These are phyloP conservation scores for Atrina japonica DNA, from an alignment of 2,888 invertebrate genomes.

Conservation along the genomic window DNA sequence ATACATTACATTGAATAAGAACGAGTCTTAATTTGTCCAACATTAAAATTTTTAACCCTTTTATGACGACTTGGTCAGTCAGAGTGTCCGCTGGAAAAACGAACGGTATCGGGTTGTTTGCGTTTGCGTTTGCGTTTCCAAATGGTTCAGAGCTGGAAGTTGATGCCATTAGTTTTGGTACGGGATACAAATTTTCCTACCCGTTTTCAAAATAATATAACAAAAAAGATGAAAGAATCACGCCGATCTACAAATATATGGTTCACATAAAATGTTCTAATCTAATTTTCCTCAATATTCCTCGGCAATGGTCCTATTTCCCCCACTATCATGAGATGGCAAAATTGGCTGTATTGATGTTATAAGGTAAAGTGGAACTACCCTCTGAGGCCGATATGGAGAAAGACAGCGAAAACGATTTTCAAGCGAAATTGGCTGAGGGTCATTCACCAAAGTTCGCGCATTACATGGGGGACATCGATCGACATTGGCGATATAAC, in stretches of 20 bases:
- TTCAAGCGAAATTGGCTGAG: slow-evolving; percentile 14
- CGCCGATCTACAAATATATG: too few species aligned
- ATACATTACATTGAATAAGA: too few species aligned
- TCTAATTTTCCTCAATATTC: slow-evolving; percentile 35
- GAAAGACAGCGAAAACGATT: slow-evolving; percentile 32
- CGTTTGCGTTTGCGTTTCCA: slow-evolving; percentile 15
- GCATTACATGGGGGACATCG: slow-evolving; percentile 33
- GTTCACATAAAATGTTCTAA: too few species aligned
- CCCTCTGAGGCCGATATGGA: slow-evolving; percentile 34
- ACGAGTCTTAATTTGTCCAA: too few species aligned
- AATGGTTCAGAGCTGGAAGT: slow-evolving; percentile 28
- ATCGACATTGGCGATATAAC: slow-evolving; percentile 23
- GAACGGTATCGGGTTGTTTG: too few species aligned
- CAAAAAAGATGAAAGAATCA: slow-evolving; percentile 20
- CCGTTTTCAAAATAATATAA: slow-evolving; percentile 26
- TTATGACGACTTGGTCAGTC: too few species aligned
- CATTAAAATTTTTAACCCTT: too few species aligned
- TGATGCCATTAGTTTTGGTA: slow-evolving; percentile 34
- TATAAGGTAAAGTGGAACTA: slow-evolving; percentile 30
- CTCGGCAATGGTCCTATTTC: slow-evolving; percentile 24
- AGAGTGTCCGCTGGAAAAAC: too few species aligned
- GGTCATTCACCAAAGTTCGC: slow-evolving; percentile 20
- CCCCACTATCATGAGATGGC: too few species aligned
- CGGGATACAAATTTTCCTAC: slow-evolving; percentile 32
- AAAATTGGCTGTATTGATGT: slow-evolving; percentile 15